These are phyloP conservation scores for Benthosema pterotum DNA, from an alignment of 2,797 vertebrate genomes.

Conservation along the genomic window DNA sequence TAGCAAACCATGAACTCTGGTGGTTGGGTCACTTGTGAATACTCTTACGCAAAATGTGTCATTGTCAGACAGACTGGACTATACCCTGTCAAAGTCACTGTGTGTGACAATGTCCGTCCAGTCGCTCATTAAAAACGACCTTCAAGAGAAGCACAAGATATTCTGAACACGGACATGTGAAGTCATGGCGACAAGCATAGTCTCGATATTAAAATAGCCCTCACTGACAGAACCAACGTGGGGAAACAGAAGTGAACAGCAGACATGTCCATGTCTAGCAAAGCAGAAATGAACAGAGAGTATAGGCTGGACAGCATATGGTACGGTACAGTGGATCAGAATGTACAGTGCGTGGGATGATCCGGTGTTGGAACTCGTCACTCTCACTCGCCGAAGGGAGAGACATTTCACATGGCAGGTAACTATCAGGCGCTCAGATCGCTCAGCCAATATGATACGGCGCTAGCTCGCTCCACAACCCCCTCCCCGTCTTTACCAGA, in stretches of 20 bases:
- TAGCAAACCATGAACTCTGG: too few species aligned
- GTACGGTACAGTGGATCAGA: not conserved
- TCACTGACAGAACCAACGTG: slow-evolving; percentile 3
- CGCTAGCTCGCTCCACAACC: slow-evolving; percentile 46
- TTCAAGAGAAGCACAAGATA: slow-evolving; percentile 33
- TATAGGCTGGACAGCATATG: not conserved
- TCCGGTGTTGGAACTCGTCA: too few species aligned
- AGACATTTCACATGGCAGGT: not conserved
- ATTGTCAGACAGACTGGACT: slow-evolving; percentile 12
- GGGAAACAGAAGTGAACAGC: slow-evolving; percentile 3
- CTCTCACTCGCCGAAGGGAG: too few species aligned
- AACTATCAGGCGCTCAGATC: not conserved
- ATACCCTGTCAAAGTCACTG: slow-evolving; percentile 29
- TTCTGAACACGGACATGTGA: slow-evolving; percentile 37
- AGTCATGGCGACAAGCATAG: slow-evolving; percentile 17
- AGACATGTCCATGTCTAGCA: not conserved
- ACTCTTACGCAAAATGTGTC: too few species aligned
- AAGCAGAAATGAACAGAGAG: not conserved
- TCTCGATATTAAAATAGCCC: slow-evolving; percentile 18
- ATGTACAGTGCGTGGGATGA: not conserved
- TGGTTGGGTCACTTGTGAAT: too few species aligned
- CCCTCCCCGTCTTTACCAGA: too few species aligned
- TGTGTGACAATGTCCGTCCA: slow-evolving; percentile 37
- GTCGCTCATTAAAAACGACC: slow-evolving; percentile 43
- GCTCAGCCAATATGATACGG: slow-evolving; percentile 43